These are phyloP conservation scores for Mustela erminea DNA, from an alignment of 2,797 vertebrate genomes.

Conservation along the genomic window DNA sequence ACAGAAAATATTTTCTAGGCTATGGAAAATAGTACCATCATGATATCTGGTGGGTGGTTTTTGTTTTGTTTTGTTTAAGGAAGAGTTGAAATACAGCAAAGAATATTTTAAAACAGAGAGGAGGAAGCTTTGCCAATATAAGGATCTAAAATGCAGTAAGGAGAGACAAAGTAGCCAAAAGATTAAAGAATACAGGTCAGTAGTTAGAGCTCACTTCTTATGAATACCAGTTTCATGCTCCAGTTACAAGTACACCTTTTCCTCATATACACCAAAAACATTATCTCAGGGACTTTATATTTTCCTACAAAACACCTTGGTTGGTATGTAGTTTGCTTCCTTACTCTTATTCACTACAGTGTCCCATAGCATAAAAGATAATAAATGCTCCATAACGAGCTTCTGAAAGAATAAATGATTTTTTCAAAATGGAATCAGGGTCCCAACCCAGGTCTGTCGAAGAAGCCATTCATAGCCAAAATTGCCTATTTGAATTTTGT, in stretches of 20 bases:
- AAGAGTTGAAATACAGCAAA: background rate
- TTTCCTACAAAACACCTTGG: background rate
- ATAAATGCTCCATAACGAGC: background rate
- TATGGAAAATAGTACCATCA: background rate
- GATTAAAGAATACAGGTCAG: background rate
- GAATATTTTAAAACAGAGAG: background rate
- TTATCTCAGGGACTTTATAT: background rate
- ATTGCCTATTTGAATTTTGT: background rate
- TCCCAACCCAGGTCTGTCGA: background rate
- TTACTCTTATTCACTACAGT: background rate
- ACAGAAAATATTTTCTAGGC: background rate
- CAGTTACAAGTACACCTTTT: background rate
- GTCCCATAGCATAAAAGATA: background rate
- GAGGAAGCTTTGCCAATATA: background rate
- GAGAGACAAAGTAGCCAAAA: background rate
- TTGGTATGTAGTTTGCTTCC: fast-evolving
- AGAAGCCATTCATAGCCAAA: background rate
- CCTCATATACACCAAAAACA: background rate
- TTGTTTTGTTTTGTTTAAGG: background rate
- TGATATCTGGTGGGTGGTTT: background rate
- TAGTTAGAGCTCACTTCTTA: background rate
- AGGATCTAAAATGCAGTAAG: background rate
- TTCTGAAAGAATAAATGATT: background rate
- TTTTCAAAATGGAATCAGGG: background rate
- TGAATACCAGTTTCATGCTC: background rate